Evolutionary conservation across 2,888 invertebrate species (phyloP).

Genomic region (Zele albiditarsus): DNA sequence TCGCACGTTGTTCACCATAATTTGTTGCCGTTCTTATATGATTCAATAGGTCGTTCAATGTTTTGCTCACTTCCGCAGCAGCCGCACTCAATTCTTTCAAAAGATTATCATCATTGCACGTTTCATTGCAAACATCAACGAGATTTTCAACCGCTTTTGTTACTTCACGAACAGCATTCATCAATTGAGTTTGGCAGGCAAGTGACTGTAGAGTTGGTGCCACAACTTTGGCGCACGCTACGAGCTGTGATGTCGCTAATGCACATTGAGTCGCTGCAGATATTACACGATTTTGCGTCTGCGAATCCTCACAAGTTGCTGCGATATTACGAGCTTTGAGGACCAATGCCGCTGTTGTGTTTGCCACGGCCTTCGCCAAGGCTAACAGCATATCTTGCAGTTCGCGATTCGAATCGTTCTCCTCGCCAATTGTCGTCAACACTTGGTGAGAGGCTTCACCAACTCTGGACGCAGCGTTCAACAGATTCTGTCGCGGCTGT

Average conservation of each 20-base stretch:
- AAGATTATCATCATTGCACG: slow-evolving; percentile 79
- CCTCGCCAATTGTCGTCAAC: slow-evolving; percentile 93
- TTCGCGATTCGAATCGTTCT: slow-evolving; percentile 88
- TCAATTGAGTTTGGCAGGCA: slow-evolving; percentile 91
- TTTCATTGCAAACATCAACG: slow-evolving; percentile 86
- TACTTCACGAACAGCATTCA: slow-evolving; percentile 94
- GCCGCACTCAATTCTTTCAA: slow-evolving; percentile 87
- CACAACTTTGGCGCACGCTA: slow-evolving; percentile 96
- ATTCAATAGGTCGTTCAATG: slow-evolving; percentile 90
- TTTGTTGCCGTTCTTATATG: slow-evolving; percentile 86
- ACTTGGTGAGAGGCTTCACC: slow-evolving; percentile 98
- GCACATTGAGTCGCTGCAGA: slow-evolving; percentile 98
- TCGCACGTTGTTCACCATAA: slow-evolving; percentile 76
- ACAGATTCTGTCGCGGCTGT: slow-evolving; percentile 90
- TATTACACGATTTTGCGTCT: slow-evolving; percentile 90
- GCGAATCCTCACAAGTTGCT: slow-evolving; percentile 87
- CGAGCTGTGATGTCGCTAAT: slow-evolving; percentile 96
- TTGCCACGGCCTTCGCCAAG: slow-evolving; percentile 97
- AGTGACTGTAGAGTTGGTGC: slow-evolving; percentile 88
- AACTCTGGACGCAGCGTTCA: slow-evolving; percentile 96
- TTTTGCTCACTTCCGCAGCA: slow-evolving; percentile 90
- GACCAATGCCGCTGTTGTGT: slow-evolving; percentile 96
- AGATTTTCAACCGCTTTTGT: slow-evolving; percentile 92
- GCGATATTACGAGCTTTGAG: slow-evolving; percentile 97
- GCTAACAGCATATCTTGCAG: slow-evolving; percentile 93